A percentile compares a stretch with the other conserved stretches of the same genome.
Evolutionary conservation across 2,888 invertebrate genomes (phyloP).

Genomic region (Frankliniella fusca): DNA sequence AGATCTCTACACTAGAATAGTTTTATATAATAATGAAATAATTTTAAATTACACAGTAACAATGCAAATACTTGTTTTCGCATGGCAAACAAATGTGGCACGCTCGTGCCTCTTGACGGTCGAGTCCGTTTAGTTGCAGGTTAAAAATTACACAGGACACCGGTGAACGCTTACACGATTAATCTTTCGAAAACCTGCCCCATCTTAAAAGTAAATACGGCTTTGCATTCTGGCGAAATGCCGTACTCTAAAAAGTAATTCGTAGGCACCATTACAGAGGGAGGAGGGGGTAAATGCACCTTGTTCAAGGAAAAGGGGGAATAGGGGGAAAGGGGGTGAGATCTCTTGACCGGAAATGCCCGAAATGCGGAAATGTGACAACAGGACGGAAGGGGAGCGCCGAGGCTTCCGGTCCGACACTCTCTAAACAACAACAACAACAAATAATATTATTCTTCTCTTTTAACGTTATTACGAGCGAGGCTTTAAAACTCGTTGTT

Average conservation of each 20-base stretch:
- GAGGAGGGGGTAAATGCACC: slow-evolving; percentile 21
- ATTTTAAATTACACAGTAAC: slow-evolving; percentile 25
- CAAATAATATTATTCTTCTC: slow-evolving; percentile 1
- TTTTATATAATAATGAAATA: slow-evolving; percentile 28
- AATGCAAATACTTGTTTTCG: slow-evolving; percentile 23
- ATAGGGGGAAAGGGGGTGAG: not conserved
- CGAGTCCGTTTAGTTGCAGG: not conserved
- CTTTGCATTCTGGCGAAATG: slow-evolving; percentile 36
- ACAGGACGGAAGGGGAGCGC: slow-evolving; percentile 23
- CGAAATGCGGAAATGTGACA: not conserved
- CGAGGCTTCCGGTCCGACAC: slow-evolving; percentile 13
- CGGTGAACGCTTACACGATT: too few species aligned
- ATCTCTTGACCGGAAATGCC: slow-evolving; percentile 23
- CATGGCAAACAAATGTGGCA: slow-evolving; percentile 17
- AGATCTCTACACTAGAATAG: slow-evolving; percentile 35
- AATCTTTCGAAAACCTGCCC: too few species aligned
- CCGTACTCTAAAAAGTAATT: slow-evolving; percentile 37
- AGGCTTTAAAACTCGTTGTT: slow-evolving; percentile 11
- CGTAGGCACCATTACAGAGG: slow-evolving; percentile 33
- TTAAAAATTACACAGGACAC: not conserved
- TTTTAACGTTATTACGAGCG: slow-evolving; percentile 1
- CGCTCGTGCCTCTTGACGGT: slow-evolving; percentile 4
- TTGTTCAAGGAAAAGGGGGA: not conserved
- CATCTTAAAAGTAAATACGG: not conserved
- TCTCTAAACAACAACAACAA: not conserved